A percentile compares a stretch with the other conserved stretches of the same genome.
Conservation (phyloP, 1,140 invertebrate species). For the Bathynomus jamesi region DNA sequence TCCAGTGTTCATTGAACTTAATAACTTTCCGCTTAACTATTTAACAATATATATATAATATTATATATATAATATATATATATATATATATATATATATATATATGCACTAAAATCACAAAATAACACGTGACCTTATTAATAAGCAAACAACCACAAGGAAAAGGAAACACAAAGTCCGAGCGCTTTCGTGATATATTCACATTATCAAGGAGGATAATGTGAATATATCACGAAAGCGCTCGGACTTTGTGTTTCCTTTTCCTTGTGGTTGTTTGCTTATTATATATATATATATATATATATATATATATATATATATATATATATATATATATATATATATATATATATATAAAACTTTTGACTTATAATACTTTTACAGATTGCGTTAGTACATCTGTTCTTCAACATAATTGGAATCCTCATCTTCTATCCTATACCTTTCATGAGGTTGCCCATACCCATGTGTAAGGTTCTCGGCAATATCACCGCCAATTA, state of each 20-base stretch:
- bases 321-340: neutral
- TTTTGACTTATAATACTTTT: too few relatives aligned
- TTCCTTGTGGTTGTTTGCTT: too few relatives aligned
- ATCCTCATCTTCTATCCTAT: conserved; percentile 56
- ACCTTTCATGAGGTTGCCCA: conserved; percentile 51
- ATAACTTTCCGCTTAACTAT: neutral
- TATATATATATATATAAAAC: neutral
- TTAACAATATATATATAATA: too few relatives aligned
- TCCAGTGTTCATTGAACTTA: neutral
- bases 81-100: too few relatives aligned
- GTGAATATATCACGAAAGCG: too few relatives aligned
- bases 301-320: neutral
- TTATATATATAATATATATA: neutral
- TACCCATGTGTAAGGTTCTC: conserved; percentile 49
- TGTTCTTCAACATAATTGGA: conserved; percentile 56
- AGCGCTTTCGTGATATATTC: too few relatives aligned
- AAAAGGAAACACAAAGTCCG: too few relatives aligned
- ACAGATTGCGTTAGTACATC: conserved; percentile 56
- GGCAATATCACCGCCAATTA: conserved; percentile 49
- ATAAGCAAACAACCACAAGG: too few relatives aligned
- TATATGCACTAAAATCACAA: too few relatives aligned
- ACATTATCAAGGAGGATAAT: too few relatives aligned
- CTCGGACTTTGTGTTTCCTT: neutral
- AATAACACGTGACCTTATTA: too few relatives aligned
- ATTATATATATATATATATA: too few relatives aligned